Evolutionary conservation across 2,797 vertebrate species (phyloP), one percentile per base, ranked within the genome.

Genomic region (Amblyopsis hoosieri): DNA sequence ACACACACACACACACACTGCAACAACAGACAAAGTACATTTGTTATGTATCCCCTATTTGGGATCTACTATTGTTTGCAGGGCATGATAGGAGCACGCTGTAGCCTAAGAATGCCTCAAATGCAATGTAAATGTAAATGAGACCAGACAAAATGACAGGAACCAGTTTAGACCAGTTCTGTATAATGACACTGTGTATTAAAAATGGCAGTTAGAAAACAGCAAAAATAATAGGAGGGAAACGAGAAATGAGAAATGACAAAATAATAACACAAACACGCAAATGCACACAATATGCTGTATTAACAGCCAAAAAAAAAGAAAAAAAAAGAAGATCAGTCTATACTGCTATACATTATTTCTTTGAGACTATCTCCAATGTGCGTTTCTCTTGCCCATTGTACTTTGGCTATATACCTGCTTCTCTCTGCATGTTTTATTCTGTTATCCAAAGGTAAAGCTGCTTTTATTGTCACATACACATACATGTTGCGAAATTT

Each of bases 111-210:
- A 54, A 70, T 73, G 70, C 74, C 67, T 56, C 62, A 73, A 75
- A 76, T 42, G 17, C 79, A 84, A 88, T 84, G 84, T 82, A 83
- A 88, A 88, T 87, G 81, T 75, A 86, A 89, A 89, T 89, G 80
- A 83, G 85, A 79, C 71, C 66, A 76, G 85, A 84, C 77, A 84
- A 84, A 61, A 83, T 83, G 82, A 80, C 71, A 82, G 67, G 66
- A 82, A 76, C 80, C 79, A 79, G 83, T 81, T 84, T 60, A 76
- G 67, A 78, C 79, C 75, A 70, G 62, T 60, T 79, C 69, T 45
- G 64, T 74, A 64, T 77, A 82, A 86, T 85, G 78, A 73, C 61
- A 76, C 67, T 73, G 68, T 70, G 64, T 77, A 76, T 83, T 80
- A 86, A 79, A 81, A 77, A 87, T 82, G 68, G 63, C 60, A 47